Conservation (phyloP, 2,113 vertebrate genomes). For the Onychostruthus taczanowskii region DNA sequence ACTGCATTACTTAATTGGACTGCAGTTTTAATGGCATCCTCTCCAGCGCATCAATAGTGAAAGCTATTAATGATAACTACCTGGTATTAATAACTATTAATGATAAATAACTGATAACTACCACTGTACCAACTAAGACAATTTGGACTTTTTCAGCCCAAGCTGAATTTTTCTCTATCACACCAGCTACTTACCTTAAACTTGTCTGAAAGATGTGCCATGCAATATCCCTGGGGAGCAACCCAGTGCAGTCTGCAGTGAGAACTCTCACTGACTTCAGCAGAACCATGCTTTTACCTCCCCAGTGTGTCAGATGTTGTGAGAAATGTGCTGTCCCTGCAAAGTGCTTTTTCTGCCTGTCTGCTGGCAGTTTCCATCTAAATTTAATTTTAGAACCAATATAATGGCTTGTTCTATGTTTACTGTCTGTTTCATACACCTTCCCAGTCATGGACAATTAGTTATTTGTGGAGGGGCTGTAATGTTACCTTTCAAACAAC, state of each 20-base stretch:
- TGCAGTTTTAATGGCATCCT: not conserved
- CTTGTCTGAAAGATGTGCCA: not conserved
- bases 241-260: not conserved
- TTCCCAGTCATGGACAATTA: not conserved
- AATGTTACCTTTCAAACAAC: not conserved
- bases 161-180: not conserved
- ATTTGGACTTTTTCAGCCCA: not conserved
- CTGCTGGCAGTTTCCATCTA: not conserved
- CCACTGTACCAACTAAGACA: not conserved
- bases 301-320: not conserved
- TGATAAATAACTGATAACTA: not conserved
- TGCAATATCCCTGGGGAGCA: not conserved
- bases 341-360: not conserved
- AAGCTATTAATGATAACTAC: too few species aligned
- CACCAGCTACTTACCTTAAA: not conserved
- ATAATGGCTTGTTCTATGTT: constrained; percentile 9
- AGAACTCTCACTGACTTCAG: not conserved
- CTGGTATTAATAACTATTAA: too few species aligned
- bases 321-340: constrained; percentile 3
- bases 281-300: not conserved
- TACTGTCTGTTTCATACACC: not conserved
- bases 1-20: not conserved
- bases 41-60: not conserved
- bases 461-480: not conserved
- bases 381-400: constrained; percentile 13